These are phyloP conservation scores for Urocynchramus pylzowi DNA, from an alignment of 2,113 vertebrate species.

Conservation along the genomic window DNA sequence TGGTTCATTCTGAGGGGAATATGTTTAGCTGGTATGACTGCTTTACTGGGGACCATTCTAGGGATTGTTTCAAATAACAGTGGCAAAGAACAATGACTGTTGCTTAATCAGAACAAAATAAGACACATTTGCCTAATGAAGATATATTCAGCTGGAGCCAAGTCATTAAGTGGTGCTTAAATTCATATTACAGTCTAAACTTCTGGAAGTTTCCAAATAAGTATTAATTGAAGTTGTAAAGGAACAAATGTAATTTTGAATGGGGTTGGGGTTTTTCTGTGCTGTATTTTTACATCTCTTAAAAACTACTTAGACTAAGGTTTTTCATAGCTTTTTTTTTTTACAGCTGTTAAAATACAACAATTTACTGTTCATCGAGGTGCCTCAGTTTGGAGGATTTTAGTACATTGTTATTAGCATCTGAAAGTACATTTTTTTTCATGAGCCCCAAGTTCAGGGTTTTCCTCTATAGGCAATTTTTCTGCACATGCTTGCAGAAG, in stretches of 20 bases:
- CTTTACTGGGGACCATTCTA: neutral
- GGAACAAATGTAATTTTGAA: neutral
- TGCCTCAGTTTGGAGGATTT: neutral
- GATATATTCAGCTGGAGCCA: neutral
- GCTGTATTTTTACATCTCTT: neutral
- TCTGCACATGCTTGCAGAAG: neutral
- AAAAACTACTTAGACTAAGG: neutral
- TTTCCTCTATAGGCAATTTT: neutral
- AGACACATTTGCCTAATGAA: slow-evolving; percentile 4
- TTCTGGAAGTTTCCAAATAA: neutral
- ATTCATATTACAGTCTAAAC: neutral
- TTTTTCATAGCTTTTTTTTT: neutral
- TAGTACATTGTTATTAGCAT: neutral
- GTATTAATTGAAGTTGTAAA: neutral
- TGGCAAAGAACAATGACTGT: neutral
- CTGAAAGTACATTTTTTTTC: neutral
- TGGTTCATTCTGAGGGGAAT: neutral
- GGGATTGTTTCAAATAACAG: neutral
- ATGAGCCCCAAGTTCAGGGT: neutral
- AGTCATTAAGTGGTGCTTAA: slow-evolving; percentile 17
- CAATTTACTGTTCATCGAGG: neutral
- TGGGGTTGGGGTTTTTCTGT: neutral
- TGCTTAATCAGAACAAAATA: neutral
- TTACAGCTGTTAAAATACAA: neutral
- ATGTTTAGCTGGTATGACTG: neutral